These are phyloP conservation scores for Dryobota labecula DNA, from an alignment of 2,888 invertebrate genomes.

Conservation along the genomic window DNA sequence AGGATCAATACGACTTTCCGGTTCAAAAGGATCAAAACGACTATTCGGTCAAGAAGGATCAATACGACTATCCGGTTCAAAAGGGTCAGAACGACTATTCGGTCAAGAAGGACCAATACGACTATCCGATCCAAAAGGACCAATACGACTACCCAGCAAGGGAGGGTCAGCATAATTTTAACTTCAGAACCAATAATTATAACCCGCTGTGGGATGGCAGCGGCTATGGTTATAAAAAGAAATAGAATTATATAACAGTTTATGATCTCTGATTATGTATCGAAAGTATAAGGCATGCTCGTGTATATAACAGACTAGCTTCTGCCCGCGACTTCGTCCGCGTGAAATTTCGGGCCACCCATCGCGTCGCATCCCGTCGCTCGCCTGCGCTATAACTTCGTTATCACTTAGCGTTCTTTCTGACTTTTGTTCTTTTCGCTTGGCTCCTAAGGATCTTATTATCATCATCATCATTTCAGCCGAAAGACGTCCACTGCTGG, in stretches of 20 bases:
- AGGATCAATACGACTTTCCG: background rate
- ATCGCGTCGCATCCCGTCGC: too few species aligned
- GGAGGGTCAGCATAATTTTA: constrained; percentile 16
- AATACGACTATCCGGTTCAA: background rate
- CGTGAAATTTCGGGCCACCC: too few species aligned
- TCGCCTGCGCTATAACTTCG: too few species aligned
- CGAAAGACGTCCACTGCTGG: too few species aligned
- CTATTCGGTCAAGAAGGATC: background rate
- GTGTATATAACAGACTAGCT: too few species aligned
- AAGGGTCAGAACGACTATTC: constrained; percentile 13
- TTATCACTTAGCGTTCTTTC: too few species aligned
- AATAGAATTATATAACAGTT: constrained; percentile 8
- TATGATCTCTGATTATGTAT: background rate
- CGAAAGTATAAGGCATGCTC: background rate
- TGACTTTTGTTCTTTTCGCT: too few species aligned
- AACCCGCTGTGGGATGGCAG: constrained; percentile 33
- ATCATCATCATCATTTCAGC: too few species aligned
- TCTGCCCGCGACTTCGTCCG: too few species aligned
- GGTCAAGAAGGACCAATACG: background rate
- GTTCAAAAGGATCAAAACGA: constrained; percentile 1
- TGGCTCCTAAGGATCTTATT: too few species aligned
- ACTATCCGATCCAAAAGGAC: background rate
- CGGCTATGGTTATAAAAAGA: constrained; percentile 31
- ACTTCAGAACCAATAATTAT: constrained; percentile 29
- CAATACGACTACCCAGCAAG: constrained; percentile 2